A percentile compares a stretch with the other conserved stretches of the same genome.
These are phyloP conservation scores for Cremastinae sp. DNA, from an alignment of 2,888 invertebrate species.

Conservation along the genomic window DNA sequence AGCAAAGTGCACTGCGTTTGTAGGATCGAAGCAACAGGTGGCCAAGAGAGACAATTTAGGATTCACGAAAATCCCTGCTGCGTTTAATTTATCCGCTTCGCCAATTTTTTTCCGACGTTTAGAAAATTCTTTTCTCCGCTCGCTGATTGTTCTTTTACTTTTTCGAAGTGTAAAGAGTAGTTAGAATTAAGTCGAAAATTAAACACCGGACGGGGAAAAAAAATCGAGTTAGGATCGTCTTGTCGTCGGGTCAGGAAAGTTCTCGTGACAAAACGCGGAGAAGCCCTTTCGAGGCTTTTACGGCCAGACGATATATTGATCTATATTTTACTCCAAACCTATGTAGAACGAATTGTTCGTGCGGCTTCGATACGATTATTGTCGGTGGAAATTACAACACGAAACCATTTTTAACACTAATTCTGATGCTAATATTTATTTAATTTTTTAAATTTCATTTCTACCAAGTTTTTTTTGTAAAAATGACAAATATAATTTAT, in stretches of 20 bases:
- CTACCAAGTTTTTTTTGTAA: too few species aligned
- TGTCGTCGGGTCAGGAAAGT: conserved; percentile 9
- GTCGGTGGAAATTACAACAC: not conserved
- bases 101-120: not conserved
- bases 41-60: conserved; percentile 30
- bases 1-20: conserved; percentile 2
- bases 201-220: too few species aligned
- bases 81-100: conserved; percentile 3
- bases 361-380: conserved; percentile 1
- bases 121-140: not conserved
- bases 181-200: not conserved
- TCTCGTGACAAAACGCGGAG: conserved; percentile 38
- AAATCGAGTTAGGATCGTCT: conserved; percentile 8
- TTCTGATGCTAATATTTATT: too few species aligned
- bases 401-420: too few species aligned
- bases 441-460: too few species aligned
- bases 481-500: too few species aligned
- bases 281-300: conserved; percentile 54
- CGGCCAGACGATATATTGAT: conserved; percentile 56
- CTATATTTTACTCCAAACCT: conserved; percentile 58
- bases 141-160: not conserved
- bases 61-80: not conserved
- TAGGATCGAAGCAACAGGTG: conserved; percentile 53
- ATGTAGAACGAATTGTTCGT: not conserved
- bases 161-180: too few species aligned